Percentiles rank a stretch among this genome's conserved stretches.
Evolutionary conservation across 2,797 vertebrate genomes (phyloP).

Genomic region (Sebastes variabilis): DNA sequence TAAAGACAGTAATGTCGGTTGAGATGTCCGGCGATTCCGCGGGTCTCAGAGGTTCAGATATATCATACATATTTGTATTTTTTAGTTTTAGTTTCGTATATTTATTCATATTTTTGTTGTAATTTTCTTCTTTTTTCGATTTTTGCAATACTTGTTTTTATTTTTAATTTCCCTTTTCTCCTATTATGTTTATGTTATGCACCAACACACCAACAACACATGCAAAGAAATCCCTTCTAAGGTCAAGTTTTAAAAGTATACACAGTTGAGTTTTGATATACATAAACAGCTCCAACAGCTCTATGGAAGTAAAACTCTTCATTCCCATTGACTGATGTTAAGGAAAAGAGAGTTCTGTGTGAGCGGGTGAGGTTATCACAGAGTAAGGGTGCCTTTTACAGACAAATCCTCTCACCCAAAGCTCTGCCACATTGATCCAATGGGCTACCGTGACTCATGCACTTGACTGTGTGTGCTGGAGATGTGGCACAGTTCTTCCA

Average conservation of each 20-base stretch:
- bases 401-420: slow-evolving; percentile 18
- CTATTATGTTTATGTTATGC: no score
- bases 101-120: no score
- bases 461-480: slow-evolving; percentile 5
- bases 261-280: background rate
- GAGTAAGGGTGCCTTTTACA: slow-evolving; percentile 8
- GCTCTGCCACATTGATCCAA: slow-evolving; percentile 5
- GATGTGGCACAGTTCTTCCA: slow-evolving; percentile 33
- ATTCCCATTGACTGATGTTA: background rate
- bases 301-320: background rate
- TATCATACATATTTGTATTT: no score
- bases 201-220: no score
- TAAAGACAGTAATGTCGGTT: no score
- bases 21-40: no score
- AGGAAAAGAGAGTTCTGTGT: background rate
- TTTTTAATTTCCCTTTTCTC: no score
- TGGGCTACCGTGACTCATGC: slow-evolving; percentile 18
- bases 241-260: background rate
- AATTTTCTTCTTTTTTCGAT: no score
- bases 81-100: no score
- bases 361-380: slow-evolving; percentile 4
- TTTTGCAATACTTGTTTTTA: no score
- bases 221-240: background rate
- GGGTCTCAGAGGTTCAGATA: no score
- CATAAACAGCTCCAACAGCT: background rate